Evolutionary conservation across 2,113 vertebrate genomes (phyloP).

Genomic region (Pelecanus crispus): DNA sequence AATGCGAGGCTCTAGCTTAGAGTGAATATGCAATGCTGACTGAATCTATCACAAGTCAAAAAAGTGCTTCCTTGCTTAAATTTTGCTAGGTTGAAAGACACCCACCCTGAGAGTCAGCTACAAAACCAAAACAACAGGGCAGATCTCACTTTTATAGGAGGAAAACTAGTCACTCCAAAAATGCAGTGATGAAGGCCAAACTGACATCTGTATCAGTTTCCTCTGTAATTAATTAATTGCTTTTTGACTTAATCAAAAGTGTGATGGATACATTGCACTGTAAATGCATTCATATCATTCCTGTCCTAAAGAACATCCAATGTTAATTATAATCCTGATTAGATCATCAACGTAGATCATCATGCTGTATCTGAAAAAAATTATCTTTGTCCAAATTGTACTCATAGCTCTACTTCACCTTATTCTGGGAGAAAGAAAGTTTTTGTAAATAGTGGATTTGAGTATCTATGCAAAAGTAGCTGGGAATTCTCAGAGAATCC

Average conservation of each 20-base stretch:
- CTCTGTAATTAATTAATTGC: background rate
- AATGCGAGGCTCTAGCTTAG: background rate
- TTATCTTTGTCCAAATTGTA: background rate
- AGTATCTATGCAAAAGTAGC: background rate
- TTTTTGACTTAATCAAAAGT: background rate
- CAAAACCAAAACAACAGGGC: background rate
- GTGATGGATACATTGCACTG: background rate
- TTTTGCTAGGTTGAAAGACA: background rate
- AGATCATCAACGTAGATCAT: background rate
- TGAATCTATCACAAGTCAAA: background rate
- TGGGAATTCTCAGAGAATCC: background rate
- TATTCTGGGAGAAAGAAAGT: background rate
- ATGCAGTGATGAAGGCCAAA: background rate
- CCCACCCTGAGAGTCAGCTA: background rate
- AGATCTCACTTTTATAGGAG: background rate
- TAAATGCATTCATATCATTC: background rate
- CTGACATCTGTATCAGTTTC: background rate
- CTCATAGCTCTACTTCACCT: background rate
- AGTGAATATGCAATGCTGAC: background rate
- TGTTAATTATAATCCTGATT: background rate
- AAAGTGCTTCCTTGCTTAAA: background rate
- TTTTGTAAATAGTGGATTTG: background rate
- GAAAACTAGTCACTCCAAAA: background rate
- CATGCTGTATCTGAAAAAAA: background rate
- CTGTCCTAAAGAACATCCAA: background rate